A percentile compares a stretch with the other conserved stretches of the same genome.
Evolutionary conservation across 1,140 invertebrate species (phyloP).

Genomic region (Camponotus vicinus): DNA sequence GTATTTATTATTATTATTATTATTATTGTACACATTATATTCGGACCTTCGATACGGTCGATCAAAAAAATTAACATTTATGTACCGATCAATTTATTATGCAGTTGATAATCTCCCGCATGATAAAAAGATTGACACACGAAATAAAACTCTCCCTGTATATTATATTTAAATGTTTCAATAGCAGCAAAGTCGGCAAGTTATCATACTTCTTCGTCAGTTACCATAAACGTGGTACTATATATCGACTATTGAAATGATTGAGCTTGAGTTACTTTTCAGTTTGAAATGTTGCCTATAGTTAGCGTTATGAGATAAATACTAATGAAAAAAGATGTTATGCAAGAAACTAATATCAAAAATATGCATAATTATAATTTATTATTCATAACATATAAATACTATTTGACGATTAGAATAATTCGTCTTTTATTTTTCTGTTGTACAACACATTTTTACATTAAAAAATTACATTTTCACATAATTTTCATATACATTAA

Average conservation of each 20-base stretch:
- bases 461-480: neutral
- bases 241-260: constrained; percentile 12
- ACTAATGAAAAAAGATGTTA: neutral
- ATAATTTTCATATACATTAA: neutral
- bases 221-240: neutral
- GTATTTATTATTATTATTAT: too few species aligned
- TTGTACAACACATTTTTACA: neutral
- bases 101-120: too few species aligned
- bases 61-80: too few species aligned
- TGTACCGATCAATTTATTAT: too few species aligned
- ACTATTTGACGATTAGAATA: neutral
- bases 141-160: too few species aligned
- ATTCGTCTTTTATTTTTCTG: neutral
- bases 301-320: neutral
- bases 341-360: neutral
- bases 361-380: neutral
- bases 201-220: neutral
- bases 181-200: neutral
- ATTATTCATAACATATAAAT: neutral
- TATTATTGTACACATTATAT: too few species aligned
- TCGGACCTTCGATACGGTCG: too few species aligned
- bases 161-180: too few species aligned
- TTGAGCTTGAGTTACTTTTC: neutral
- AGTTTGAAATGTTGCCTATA: neutral
- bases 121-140: too few species aligned